Evolutionary conservation across 2,888 invertebrate genomes (phyloP).

Genomic region (Thymelicus acteon): DNA sequence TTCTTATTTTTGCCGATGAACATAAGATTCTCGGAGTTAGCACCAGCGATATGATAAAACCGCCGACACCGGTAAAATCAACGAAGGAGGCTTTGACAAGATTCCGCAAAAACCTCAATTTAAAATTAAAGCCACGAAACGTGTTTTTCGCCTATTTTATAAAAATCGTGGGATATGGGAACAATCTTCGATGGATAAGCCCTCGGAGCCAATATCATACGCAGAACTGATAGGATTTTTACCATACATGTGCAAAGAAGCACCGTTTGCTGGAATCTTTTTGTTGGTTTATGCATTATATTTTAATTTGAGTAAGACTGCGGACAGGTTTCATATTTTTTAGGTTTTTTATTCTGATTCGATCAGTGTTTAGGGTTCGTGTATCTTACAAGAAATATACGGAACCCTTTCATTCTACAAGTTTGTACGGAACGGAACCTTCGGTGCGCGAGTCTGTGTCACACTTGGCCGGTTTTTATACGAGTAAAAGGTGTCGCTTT

Average conservation of each 20-base stretch:
- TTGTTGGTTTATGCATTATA: slow-evolving; percentile 19
- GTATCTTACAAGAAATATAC: too few species aligned
- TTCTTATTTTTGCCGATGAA: slow-evolving; percentile 65
- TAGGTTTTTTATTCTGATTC: too few species aligned
- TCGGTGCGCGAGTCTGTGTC: too few species aligned
- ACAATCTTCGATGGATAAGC: slow-evolving; percentile 81
- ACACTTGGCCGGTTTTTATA: too few species aligned
- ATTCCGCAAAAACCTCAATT: slow-evolving; percentile 82
- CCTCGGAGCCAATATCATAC: slow-evolving; percentile 58
- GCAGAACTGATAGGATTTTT: slow-evolving; percentile 49
- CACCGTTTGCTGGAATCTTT: slow-evolving; percentile 10
- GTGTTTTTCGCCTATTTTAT: slow-evolving; percentile 84
- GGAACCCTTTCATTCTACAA: too few species aligned
- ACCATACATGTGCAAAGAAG: slow-evolving; percentile 36
- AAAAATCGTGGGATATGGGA: slow-evolving; percentile 81
- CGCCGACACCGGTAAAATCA: slow-evolving; percentile 60
- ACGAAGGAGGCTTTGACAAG: slow-evolving; percentile 78
- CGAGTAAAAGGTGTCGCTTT: too few species aligned
- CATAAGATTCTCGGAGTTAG: slow-evolving; percentile 66
- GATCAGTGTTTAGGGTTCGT: too few species aligned
- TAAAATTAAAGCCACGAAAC: slow-evolving; percentile 85
- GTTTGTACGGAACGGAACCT: too few species aligned
- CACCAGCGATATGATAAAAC: slow-evolving; percentile 62
- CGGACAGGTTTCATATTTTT: not conserved
- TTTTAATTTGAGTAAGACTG: slow-evolving; percentile 17